Conservation (phyloP, 2,113 vertebrate genomes). For the Taxidea taxus region DNA sequence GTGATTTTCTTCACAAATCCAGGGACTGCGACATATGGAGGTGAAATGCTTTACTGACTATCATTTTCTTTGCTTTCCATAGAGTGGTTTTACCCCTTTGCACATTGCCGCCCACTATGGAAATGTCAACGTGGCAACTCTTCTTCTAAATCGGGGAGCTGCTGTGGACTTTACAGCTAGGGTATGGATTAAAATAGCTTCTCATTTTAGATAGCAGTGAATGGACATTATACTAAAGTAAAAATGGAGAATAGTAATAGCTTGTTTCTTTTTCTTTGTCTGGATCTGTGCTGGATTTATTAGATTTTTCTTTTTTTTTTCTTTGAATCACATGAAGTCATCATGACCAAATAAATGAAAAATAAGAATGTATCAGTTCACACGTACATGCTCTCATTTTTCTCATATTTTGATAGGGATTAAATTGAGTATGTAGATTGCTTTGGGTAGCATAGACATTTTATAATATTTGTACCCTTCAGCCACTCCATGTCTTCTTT, state of each 20-base stretch:
- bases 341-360: neutral
- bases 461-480: too few species aligned
- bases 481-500: too few species aligned
- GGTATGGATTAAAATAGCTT: conserved; percentile 79
- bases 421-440: too few species aligned
- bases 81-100: conserved; percentile 98
- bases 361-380: neutral
- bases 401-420: too few species aligned
- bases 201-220: neutral
- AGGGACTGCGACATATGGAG: fast-evolving
- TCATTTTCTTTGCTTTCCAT: conserved; percentile 57
- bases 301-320: neutral
- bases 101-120: conserved; percentile 98
- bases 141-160: conserved; percentile 95
- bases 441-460: too few species aligned
- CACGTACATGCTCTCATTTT: too few species aligned
- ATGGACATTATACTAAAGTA: neutral
- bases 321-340: neutral
- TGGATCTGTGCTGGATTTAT: neutral
- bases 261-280: neutral
- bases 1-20: neutral
- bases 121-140: conserved; percentile 95
- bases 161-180: conserved; percentile 96
- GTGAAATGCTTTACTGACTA: neutral
- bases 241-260: neutral